Evolutionary conservation across 2,113 vertebrate genomes (phyloP), one percentile per base, ranked within the genome.

Genomic region (Hippopotamus amphibius): DNA sequence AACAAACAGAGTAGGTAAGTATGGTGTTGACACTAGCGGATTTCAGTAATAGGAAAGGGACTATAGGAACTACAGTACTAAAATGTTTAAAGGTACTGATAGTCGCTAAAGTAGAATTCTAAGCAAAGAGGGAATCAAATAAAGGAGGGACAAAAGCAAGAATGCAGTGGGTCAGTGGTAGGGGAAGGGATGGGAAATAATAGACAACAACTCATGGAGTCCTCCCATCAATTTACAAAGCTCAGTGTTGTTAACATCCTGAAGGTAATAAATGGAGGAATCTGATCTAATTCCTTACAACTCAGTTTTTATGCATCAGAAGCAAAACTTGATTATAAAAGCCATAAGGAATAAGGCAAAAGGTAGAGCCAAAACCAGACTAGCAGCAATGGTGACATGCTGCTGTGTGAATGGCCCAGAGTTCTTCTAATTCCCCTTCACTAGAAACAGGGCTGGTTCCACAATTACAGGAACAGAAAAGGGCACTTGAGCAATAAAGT

Each of bases 291-390:
- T 72, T 22, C 37, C 80, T 3, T 85, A 53, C 21, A 79, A 57
- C 5, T 37, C 46, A 21, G 22, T 48, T 92, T 93, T 93, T 84
- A 86, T 46, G 24, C 6, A 85, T 17, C 26, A 28, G 88, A n/a
- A 90, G n/a, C 48, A 96, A 76, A 94, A 96, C 1, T 83, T 28
- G 53, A 92, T 79, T 83, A 72, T 61, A 93, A 80, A 90, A 95
- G n/a, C 21, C 88, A 90, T 9, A 94, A 22, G 37, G 48, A 92
- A 90, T 68, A 90, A 77, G n/a, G 41, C 28, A 90, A 65, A 86
- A 68, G 37, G 13, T 53, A 88, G 37, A 93, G 13, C 89, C 61
- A 77, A 93, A 97, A 57, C 1, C 68, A 81, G 82, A 66, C 14
- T 19, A 94, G 43, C 26, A 77, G 16, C 55, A 57, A 92, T 28